Percentiles rank a stretch among this genome's conserved stretches.
Evolutionary conservation across 2,797 vertebrate genomes (phyloP).

Genomic region (Schizopygopsis pylzovi): DNA sequence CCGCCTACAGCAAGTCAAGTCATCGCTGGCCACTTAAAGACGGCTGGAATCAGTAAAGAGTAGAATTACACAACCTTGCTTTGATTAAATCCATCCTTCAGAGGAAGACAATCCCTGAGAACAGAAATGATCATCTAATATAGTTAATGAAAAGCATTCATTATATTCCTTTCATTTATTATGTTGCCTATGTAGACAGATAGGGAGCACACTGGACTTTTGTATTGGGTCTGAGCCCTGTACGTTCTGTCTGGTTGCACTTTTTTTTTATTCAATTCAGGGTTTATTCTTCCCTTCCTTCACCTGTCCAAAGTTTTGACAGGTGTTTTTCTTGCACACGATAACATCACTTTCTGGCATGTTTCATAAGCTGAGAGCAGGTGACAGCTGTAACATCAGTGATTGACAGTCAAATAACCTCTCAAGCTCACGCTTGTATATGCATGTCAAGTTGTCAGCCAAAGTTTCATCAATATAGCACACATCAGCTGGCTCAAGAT

Average conservation of each 20-base stretch:
- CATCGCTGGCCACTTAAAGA: background rate
- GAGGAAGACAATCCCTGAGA: background rate
- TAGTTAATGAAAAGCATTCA: background rate
- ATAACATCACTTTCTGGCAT: conserved; percentile 15
- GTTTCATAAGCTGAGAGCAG: background rate
- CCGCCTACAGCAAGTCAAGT: background rate
- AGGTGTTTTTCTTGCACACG: background rate
- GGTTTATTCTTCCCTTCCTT: background rate
- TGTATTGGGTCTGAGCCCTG: background rate
- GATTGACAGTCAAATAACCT: conserved; percentile 13
- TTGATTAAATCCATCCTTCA: background rate
- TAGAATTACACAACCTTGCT: background rate
- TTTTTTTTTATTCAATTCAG: background rate
- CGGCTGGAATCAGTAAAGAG: background rate
- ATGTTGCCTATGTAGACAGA: background rate
- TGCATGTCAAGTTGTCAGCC: background rate
- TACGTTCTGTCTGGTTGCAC: background rate
- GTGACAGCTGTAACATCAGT: background rate
- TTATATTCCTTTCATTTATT: background rate
- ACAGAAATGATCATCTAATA: background rate
- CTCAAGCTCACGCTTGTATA: background rate
- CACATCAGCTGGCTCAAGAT: background rate
- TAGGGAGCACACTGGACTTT: background rate
- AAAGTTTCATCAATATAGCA: background rate
- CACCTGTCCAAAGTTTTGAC: background rate